Evolutionary conservation across 2,888 invertebrate genomes (phyloP).

Genomic region (Aromia moschata): DNA sequence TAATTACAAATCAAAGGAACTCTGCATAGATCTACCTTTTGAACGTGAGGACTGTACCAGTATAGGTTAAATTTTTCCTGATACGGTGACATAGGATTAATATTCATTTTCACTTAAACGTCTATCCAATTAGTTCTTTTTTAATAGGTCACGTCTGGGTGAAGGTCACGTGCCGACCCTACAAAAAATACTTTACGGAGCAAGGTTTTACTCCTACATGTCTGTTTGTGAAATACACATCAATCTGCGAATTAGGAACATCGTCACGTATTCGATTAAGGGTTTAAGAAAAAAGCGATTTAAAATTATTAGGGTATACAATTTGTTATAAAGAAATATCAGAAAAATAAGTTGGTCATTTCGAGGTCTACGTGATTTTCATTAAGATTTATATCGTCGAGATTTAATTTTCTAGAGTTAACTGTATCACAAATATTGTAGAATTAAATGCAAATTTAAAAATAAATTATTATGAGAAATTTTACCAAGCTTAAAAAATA

Average conservation of each 20-base stretch:
- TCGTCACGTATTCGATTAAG: slow-evolving; percentile 23
- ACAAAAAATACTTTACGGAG: slow-evolving; percentile 1
- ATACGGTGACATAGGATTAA: no score
- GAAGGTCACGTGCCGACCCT: neutral
- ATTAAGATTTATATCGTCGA: no score
- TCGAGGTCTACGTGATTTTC: slow-evolving; percentile 8
- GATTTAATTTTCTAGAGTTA: no score
- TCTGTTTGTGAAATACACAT: slow-evolving; percentile 16
- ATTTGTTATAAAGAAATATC: slow-evolving; percentile 4
- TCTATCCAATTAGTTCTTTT: slow-evolving; percentile 9
- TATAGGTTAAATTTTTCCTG: no score
- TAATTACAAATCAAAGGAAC: no score
- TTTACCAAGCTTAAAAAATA: no score
- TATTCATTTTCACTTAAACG: slow-evolving; percentile 13
- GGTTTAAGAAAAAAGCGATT: slow-evolving; percentile 5
- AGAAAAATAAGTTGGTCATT: neutral
- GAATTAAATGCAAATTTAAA: no score
- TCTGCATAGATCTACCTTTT: no score
- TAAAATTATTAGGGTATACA: slow-evolving; percentile 10
- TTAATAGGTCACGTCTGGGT: neutral
- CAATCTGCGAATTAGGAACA: slow-evolving; percentile 11
- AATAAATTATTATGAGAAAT: no score
- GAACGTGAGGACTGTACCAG: no score
- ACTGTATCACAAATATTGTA: no score
- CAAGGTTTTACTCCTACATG: slow-evolving; percentile 1